Evolutionary conservation across 1,140 invertebrate genomes (phyloP), one percentile per base, ranked within the genome.

Genomic region (Watersipora subatra): DNA sequence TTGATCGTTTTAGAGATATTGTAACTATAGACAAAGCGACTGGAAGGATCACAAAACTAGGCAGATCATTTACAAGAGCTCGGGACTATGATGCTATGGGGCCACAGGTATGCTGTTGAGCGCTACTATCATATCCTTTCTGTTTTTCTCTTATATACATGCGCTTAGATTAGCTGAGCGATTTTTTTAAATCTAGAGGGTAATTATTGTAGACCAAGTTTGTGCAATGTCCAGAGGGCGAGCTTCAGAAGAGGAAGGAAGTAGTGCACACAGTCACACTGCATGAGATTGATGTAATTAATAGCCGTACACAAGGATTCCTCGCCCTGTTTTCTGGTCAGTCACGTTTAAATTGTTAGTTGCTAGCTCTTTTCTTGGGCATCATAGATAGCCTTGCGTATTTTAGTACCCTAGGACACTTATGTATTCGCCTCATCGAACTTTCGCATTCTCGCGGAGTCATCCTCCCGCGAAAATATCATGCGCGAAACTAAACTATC

Each of bases 271-370:
- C 94, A 0, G 93, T 98, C 0, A 94, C 92, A 0, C 80, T 99
- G n/a, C 96, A 99, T 76, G 96, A 99, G 78, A 91, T 99, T 63
- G 96, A 99, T 80, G 95, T 98, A 0, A 97, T 98, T 73, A 98
- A 98, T 74, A 93, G 91, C 58, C 83, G 94, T 69, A 95, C 93
- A 0, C 93, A 97, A 76, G 97, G 96, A 0, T 99, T 98, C 74
- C 81, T 99, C 1, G 96, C 96, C 0, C 80, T 99, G 0, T 99
- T 99, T 78, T 96, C 94, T 25, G 93, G 90, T 88, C 74, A 73
- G 72, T n/a, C n/a, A n/a, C n/a, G n/a, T n/a, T n/a, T n/a, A n/a
- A n/a, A n/a, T n/a, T n/a, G n/a, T n/a, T 71, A 62, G 26, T 17
- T 1, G n/a, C n/a, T n/a, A n/a, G n/a, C n/a, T n/a, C n/a, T n/a